These are phyloP conservation scores for Hydra vulgaris DNA, from an alignment of 30 jellyfish, hydroid and myxozoan genomes.

Conservation along the genomic window DNA sequence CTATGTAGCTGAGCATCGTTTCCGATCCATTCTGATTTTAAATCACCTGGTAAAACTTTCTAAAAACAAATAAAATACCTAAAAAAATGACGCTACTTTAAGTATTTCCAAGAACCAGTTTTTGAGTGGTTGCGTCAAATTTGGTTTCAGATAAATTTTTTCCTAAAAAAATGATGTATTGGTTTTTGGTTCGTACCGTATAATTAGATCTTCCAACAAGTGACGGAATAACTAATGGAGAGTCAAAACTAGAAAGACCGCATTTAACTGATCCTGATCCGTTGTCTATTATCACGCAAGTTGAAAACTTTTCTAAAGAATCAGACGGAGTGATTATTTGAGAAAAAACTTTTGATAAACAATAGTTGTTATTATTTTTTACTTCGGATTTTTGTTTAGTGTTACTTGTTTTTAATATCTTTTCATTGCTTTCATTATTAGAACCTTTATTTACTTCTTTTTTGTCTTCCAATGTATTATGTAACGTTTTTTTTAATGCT, in stretches of 20 bases:
- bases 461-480: too few species aligned
- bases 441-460: too few species aligned
- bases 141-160: too few species aligned
- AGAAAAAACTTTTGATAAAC: background rate
- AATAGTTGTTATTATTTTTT: background rate
- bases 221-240: conserved; percentile 67
- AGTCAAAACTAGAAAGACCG: conserved; percentile 58
- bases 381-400: too few species aligned
- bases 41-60: conserved; percentile 44
- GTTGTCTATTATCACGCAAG: conserved; percentile 71
- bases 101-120: too few species aligned
- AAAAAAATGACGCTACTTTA: too few species aligned
- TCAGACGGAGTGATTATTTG: background rate
- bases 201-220: conserved; percentile 73
- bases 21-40: conserved; percentile 53
- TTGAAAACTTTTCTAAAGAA: conserved; percentile 27
- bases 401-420: too few species aligned
- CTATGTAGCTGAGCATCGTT: conserved; percentile 57
- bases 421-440: too few species aligned
- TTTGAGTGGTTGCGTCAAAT: too few species aligned
- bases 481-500: too few species aligned
- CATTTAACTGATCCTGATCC: conserved; percentile 88
- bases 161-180: too few species aligned
- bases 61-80: background rate
- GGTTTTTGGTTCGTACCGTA: conserved; percentile 32